A percentile compares a stretch with the other conserved stretches of the same genome.
phyloP scores from a whole-genome alignment of 2,797 vertebrate species.

The Hirundo rustica region DNA sequence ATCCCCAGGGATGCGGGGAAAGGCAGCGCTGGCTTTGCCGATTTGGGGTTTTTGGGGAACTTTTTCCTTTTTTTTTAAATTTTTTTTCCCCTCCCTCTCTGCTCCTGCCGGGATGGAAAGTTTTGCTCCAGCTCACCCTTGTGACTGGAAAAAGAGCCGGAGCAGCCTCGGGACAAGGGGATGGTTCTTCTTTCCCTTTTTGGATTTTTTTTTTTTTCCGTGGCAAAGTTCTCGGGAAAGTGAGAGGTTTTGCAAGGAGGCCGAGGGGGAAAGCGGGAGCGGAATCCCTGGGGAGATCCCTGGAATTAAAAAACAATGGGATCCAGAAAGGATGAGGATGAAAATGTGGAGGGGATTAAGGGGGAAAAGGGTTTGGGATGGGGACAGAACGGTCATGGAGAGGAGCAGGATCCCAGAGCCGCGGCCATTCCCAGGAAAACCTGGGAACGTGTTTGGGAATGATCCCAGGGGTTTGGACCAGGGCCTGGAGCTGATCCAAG shows the following conservation, averaged over 20 bases:
- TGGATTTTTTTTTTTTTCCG: neutral
- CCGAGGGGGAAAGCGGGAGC: neutral
- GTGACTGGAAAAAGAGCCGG: conserved; percentile 75
- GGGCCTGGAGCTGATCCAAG: neutral
- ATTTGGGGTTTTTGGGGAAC: neutral
- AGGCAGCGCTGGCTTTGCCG: neutral
- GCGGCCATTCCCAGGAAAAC: neutral
- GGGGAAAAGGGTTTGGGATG: neutral
- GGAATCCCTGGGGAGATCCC: neutral
- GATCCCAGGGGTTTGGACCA: neutral
- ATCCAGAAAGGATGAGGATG: neutral
- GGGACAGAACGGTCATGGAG: rapidly evolving
- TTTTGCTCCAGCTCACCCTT: conserved; percentile 71
- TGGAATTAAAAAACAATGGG: neutral
- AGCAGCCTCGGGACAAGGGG: conserved; percentile 59
- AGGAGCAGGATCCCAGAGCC: neutral
- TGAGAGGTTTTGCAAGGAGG: neutral
- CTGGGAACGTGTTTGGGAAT: neutral
- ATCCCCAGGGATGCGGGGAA: neutral
- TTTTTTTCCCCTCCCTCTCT: neutral
- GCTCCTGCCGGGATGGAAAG: conserved; percentile 67
- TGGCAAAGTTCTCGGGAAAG: conserved; percentile 37
- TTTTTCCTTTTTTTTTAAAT: neutral
- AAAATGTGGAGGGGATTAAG: neutral
- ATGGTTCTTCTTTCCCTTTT: neutral